Percentiles rank a stretch among this genome's conserved stretches.
Evolutionary conservation across 2,888 invertebrate species (phyloP).

Genomic region (Azorinus chamasolen): DNA sequence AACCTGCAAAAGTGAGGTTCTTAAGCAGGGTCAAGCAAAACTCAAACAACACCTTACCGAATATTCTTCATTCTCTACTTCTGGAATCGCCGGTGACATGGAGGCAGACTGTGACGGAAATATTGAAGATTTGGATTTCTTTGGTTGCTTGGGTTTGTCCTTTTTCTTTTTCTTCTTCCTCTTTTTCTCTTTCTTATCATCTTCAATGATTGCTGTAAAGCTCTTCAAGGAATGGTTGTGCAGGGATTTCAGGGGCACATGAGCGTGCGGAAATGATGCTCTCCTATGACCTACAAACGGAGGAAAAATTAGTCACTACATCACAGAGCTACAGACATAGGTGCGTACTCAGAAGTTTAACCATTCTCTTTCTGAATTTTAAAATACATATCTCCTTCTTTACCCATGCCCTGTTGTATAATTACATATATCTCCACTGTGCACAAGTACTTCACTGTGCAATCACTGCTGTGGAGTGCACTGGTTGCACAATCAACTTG

Average conservation of each 20-base stretch:
- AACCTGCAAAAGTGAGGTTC: too few species aligned
- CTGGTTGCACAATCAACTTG: too few species aligned
- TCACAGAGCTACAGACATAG: not conserved
- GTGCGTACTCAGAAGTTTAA: not conserved
- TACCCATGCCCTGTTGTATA: too few species aligned
- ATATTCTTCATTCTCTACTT: conserved; percentile 73
- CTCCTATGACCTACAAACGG: conserved; percentile 76
- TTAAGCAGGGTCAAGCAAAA: too few species aligned
- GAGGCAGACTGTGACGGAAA: conserved; percentile 79
- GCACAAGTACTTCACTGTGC: too few species aligned
- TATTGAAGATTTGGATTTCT: conserved; percentile 64
- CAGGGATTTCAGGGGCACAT: conserved; percentile 79
- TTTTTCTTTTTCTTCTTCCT: conserved; percentile 58
- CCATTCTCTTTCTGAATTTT: too few species aligned
- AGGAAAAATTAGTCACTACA: too few species aligned
- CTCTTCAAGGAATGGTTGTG: conserved; percentile 73
- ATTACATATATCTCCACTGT: too few species aligned
- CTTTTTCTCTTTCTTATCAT: conserved; percentile 59
- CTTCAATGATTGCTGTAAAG: conserved; percentile 35
- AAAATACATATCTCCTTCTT: too few species aligned
- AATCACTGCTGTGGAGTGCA: too few species aligned
- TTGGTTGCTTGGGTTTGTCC: conserved; percentile 52
- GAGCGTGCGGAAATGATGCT: conserved; percentile 80
- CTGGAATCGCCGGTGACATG: conserved; percentile 77
- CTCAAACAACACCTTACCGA: too few species aligned